These are phyloP conservation scores for Heliconius hewitsoni DNA, from an alignment of 1,140 invertebrate species.

Conservation along the genomic window DNA sequence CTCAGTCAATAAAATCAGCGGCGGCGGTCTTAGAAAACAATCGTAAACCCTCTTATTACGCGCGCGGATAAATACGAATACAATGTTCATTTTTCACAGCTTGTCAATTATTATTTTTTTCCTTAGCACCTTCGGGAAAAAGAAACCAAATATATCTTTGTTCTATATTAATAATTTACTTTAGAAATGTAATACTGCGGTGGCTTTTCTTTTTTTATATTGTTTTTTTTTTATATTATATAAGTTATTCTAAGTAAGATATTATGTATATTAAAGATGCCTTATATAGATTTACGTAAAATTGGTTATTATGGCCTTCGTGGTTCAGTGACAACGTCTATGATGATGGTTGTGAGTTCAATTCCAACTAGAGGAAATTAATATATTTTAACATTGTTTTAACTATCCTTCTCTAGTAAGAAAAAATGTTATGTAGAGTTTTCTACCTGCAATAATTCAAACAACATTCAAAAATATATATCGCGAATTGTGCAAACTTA, in stretches of 20 bases:
- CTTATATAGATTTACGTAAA: no score
- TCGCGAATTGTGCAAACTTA: no score
- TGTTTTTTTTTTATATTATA: no score
- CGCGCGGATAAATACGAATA: slow-evolving; percentile 18
- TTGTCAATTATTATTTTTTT: slow-evolving; percentile 18
- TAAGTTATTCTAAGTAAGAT: no score
- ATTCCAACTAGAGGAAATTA: not conserved
- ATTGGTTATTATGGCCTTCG: no score
- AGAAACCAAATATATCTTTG: not conserved
- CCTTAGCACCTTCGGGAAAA: slow-evolving; percentile 18
- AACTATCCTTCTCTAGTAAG: no score
- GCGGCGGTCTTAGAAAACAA: not conserved
- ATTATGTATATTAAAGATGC: no score
- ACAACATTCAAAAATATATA: no score
- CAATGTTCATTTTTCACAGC: slow-evolving; percentile 16
- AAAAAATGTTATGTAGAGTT: no score
- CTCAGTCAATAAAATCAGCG: not conserved
- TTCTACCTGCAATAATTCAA: no score
- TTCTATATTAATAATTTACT: not conserved
- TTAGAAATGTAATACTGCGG: not conserved
- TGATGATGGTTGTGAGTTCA: not conserved
- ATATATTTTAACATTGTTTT: no score
- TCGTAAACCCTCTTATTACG: slow-evolving; percentile 13
- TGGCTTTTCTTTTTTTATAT: not conserved
- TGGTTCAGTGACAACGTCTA: no score